These are phyloP conservation scores for Lucilia sericata DNA, from an alignment of 1,140 invertebrate genomes.

Conservation along the genomic window DNA sequence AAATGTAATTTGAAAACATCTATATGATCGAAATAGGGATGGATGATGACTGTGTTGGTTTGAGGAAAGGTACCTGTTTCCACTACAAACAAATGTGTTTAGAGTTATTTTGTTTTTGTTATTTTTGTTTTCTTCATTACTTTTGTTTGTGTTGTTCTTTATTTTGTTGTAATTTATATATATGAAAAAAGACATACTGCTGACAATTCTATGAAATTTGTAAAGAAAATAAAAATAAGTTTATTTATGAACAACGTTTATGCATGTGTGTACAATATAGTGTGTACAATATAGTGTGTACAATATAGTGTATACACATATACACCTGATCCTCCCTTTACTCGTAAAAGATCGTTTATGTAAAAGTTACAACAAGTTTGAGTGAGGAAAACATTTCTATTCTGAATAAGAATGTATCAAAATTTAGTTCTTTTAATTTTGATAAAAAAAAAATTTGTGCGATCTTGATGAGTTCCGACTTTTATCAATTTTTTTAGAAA, in stretches of 20 bases:
- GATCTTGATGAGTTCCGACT: no score
- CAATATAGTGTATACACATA: not conserved
- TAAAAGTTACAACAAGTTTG: no score
- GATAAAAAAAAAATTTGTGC: no score
- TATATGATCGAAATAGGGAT: slow-evolving; percentile 10
- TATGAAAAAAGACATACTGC: not conserved
- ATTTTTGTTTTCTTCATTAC: not conserved
- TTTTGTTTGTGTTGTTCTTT: not conserved
- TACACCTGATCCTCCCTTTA: not conserved
- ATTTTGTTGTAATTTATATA: not conserved
- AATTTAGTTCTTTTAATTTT: no score
- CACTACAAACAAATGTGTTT: not conserved
- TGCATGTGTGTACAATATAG: not conserved
- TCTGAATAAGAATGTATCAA: no score
- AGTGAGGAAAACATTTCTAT: no score
- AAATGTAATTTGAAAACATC: slow-evolving; percentile 5
- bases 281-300: no score
- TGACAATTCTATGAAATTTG: slow-evolving; percentile 12
- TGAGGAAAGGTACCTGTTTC: not conserved
- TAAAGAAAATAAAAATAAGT: not conserved
- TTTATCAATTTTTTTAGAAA: no score
- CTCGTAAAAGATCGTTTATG: not conserved
- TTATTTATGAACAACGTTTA: not conserved
- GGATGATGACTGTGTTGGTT: not conserved
- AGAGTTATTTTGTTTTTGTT: not conserved